phyloP scores from a whole-genome alignment of 2,888 invertebrate genomes.

The Pyrgus malvae region DNA sequence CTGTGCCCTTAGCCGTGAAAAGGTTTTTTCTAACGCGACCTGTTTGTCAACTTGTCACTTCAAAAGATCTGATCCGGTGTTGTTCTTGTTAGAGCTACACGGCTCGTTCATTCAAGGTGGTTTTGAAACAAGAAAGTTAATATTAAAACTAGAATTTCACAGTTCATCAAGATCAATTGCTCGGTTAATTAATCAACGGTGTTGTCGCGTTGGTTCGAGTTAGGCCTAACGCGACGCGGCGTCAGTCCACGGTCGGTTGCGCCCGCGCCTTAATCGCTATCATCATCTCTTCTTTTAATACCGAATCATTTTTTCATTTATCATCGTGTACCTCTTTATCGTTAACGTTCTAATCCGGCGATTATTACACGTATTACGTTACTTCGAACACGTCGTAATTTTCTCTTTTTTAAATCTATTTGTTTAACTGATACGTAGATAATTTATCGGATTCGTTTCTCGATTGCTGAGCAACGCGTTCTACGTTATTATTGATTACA shows the following conservation, averaged over 20 bases:
- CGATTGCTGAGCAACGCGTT: constrained; percentile 55
- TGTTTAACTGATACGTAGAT: constrained; percentile 63
- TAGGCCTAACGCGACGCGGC: constrained; percentile 74
- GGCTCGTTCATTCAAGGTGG: constrained; percentile 17
- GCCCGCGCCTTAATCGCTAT: constrained; percentile 65
- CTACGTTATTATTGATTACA: constrained; percentile 72
- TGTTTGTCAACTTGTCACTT: constrained; percentile 57
- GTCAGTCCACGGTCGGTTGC: constrained; percentile 58
- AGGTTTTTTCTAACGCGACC: constrained; percentile 25
- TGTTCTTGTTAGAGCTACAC: constrained; percentile 24
- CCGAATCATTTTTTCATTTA: constrained; percentile 76
- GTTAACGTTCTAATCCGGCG: constrained; percentile 63
- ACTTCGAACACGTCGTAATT: constrained; percentile 67
- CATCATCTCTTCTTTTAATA: constrained; percentile 64
- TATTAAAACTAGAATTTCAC: constrained; percentile 46
- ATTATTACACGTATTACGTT: constrained; percentile 77
- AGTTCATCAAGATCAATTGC: constrained; percentile 57
- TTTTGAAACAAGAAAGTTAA: constrained; percentile 36
- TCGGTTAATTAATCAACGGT: constrained; percentile 61
- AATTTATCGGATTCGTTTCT: constrained; percentile 60
- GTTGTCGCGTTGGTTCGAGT: constrained; percentile 56
- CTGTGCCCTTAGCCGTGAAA: constrained; percentile 25
- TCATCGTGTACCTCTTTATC: constrained; percentile 68
- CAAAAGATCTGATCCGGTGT: constrained; percentile 39
- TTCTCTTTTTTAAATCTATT: constrained; percentile 59